phyloP scores from a whole-genome alignment of 2,797 vertebrate species.

The Poeciliopsis turneri region DNA sequence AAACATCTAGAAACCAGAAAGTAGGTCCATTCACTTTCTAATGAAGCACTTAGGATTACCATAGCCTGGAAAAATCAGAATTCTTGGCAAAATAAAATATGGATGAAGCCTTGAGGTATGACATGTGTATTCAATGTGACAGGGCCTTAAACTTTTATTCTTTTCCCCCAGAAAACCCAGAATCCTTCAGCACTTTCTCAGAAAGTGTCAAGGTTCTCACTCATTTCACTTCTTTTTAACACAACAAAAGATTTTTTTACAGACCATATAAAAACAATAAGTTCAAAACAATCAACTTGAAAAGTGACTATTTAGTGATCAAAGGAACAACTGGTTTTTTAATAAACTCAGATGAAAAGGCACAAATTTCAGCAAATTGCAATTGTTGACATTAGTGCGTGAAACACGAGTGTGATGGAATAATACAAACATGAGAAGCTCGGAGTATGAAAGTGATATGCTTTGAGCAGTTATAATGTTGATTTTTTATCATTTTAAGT shows the following conservation, averaged over 20 bases:
- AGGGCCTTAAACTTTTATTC: not conserved
- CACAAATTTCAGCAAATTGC: not conserved
- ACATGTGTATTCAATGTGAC: not conserved
- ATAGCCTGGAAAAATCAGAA: not conserved
- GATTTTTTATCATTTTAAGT: not conserved
- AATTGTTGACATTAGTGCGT: not conserved
- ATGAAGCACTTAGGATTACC: not conserved
- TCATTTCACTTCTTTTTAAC: not conserved
- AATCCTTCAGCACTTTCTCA: not conserved
- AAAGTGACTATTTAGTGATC: not conserved
- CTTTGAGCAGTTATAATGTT: not conserved
- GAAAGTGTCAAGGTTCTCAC: not conserved
- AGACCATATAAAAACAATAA: not conserved
- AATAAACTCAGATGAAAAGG: not conserved
- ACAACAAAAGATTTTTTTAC: not conserved
- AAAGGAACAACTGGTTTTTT: not conserved
- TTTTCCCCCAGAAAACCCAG: not conserved
- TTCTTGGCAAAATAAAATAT: not conserved
- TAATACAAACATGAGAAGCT: not conserved
- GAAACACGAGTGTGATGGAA: not conserved
- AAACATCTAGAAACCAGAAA: not conserved
- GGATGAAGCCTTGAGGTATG: slow-evolving; percentile 4
- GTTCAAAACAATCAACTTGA: not conserved
- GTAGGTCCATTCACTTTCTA: slow-evolving; percentile 1
- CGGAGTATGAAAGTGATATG: not conserved